A percentile compares a stretch with the other conserved stretches of the same genome.
phyloP scores from a whole-genome alignment of 64 coral and sea anemone species.

The Stichodactyla helianthus region DNA sequence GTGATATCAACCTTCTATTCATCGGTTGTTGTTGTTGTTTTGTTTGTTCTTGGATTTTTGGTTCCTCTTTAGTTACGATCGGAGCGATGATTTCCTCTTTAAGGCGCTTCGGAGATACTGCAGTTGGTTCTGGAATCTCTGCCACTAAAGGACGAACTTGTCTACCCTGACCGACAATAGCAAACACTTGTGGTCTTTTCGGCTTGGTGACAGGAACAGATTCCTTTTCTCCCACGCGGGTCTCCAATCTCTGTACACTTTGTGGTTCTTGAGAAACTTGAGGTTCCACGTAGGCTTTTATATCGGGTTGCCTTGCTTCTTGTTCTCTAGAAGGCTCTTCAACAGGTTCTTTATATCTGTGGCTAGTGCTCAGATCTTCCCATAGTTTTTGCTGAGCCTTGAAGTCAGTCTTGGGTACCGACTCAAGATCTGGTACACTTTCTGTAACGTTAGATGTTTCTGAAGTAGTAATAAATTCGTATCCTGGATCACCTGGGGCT shows the following conservation, averaged over 20 bases:
- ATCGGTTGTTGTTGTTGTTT: neutral
- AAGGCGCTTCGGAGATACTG: neutral
- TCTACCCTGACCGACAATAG: slow-evolving; percentile 27
- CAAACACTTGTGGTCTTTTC: slow-evolving; percentile 46
- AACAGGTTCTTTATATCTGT: neutral
- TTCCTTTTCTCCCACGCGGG: neutral
- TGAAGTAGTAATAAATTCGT: neutral
- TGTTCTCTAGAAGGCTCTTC: neutral
- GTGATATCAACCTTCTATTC: neutral
- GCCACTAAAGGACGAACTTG: neutral
- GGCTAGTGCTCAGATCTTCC: neutral
- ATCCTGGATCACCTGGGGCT: neutral
- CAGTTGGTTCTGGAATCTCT: neutral
- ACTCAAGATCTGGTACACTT: neutral
- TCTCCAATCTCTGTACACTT: neutral
- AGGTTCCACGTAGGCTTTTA: neutral
- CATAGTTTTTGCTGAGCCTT: slow-evolving; percentile 15
- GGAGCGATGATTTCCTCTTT: neutral
- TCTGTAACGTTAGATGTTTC: neutral
- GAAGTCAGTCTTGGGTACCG: neutral
- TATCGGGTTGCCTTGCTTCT: neutral
- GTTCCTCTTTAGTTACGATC: neutral
- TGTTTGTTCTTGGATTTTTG: neutral
- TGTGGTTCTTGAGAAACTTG: neutral
- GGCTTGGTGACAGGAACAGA: neutral